Percentiles rank a stretch among this genome's conserved stretches.
phyloP scores from a whole-genome alignment of 2,797 vertebrate genomes.

The Acanthurus leucopareius region DNA sequence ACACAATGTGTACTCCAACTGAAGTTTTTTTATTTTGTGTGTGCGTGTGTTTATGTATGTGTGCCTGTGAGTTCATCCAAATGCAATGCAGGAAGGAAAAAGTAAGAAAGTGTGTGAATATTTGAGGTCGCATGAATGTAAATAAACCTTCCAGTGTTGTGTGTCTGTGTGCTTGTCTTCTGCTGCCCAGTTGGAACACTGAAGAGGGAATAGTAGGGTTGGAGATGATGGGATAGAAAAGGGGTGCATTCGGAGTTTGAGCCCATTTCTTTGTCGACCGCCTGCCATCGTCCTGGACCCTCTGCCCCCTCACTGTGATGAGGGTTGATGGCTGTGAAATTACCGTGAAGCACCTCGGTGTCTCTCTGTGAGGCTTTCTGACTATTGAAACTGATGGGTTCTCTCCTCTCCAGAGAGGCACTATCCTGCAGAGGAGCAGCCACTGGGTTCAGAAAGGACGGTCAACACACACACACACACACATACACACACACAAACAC shows the following conservation, averaged over 20 bases:
- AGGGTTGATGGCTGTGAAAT: slow-evolving; percentile 75
- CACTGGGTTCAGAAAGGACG: slow-evolving; percentile 54
- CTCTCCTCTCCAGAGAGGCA: slow-evolving; percentile 50
- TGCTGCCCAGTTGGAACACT: not conserved
- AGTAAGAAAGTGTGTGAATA: slow-evolving; percentile 4
- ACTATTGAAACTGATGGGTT: slow-evolving; percentile 65
- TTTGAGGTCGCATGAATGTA: slow-evolving; percentile 12
- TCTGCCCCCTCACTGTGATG: slow-evolving; percentile 43
- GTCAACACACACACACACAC: slow-evolving; percentile 11
- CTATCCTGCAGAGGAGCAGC: slow-evolving; percentile 47
- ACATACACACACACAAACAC: not conserved
- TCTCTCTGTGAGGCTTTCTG: slow-evolving; percentile 43
- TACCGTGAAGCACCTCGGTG: slow-evolving; percentile 64
- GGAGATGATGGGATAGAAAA: slow-evolving; percentile 6
- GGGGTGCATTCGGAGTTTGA: slow-evolving; percentile 25
- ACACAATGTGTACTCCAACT: slow-evolving; percentile 15
- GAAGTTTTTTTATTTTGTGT: slow-evolving; percentile 6
- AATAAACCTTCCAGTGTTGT: slow-evolving; percentile 8
- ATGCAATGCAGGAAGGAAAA: not conserved
- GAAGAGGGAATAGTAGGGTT: not conserved
- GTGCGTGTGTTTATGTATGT: not conserved
- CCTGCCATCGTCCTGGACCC: slow-evolving; percentile 51
- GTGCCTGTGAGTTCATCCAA: not conserved
- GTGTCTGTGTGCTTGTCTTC: not conserved
- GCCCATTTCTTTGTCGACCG: slow-evolving; percentile 31